Base-by-base conservation (phyloP, 2,113 vertebrate species). In the Kryptolebias marmoratus region DNA sequence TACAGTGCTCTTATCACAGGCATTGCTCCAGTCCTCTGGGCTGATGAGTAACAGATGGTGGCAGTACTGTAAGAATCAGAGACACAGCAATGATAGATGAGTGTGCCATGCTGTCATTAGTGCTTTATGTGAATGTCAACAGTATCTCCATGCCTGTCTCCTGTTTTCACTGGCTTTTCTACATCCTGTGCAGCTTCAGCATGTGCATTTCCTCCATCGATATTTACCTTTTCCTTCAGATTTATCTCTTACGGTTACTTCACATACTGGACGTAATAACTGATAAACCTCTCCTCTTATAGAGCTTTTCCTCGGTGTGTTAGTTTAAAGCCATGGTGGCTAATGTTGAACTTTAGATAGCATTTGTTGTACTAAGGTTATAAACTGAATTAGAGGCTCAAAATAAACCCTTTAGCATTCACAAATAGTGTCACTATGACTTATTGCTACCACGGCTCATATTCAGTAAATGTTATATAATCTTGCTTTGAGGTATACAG, bases 1-100 rank as follows among this genome's bases (percentile, higher is more conserved):
- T 36, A 67, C 69, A 83, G 59, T 60, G 30, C 42, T 65, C 73
- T 73, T 63, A 74, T 84, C 56, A 78, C 39, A 50, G 44, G 62
- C 60, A 42, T 73, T 57, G 44, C 56, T 71, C 28, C 52, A 4
- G 36, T 79, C 54, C 63, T 62, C 68, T 44, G 49, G 48, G 50
- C 54, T 76, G 73, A 84, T 81, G 74, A 84, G 80, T 85, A 79
- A 85, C 85, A 79, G 73, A 88, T 79, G 79, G 62, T 50, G 64
- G 64, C 73, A 57, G 73, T 80, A 88, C 81, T 83, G 81, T 80
- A 77, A 71, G 49, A 86, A 74, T 77, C 70, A 74, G 47, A 83
- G 68, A 64, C 65, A 32, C 30, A 75, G 77, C 61, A 56, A 32
- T 82, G 81, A 90, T 80, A 72, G 82, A 91, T 82, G 72, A 85